Base-by-base conservation (phyloP, 2,113 vertebrate genomes). In the Aythya baeri region DNA sequence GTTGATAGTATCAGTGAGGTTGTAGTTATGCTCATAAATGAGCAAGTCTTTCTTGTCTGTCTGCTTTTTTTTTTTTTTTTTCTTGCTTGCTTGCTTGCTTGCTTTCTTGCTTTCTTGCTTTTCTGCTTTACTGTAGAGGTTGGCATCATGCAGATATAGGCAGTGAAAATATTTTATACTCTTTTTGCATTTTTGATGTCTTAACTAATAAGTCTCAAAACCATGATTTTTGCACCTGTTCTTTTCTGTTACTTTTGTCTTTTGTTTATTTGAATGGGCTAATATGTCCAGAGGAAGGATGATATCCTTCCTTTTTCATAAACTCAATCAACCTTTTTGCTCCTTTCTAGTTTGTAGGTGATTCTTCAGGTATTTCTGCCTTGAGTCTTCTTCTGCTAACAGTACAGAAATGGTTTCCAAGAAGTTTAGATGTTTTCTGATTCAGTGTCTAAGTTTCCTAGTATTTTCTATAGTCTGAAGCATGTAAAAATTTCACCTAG, bases 391-490 rank as follows among this genome's bases (percentile, higher is more conserved):
- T 71, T 68, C 81, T 91, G 34, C 50, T 61, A 75, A 38, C 52
- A 50, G 31, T 31, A 41, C 34, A 6, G 2, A 80, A 82, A 73
- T 10, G 44, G 32, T 84, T 94, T 89, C 77, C 0, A 2, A 87
- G 63, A 95, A 76, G 77, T 70, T 3, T 58, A 76, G 74, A 34
- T 61, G 29, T 22, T 27, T 79, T 78, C 5, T 27, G 71, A 66
- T 81, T 79, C 43, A 84, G 20, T 46, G 32, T 75, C 81, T 63
- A 76, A 67, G 50, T 66, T 44, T 76, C 29, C 65, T 63, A 82
- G 62, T 43, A 9, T 36, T 80, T 49, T 44, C 73, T 86, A 43
- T 88, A 91, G 80, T 93, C 81, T 95, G 83, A 89, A 83, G 81
- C 57, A 63, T 41, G 31, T 3, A 87, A 82, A 88, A 91, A 87